Evolutionary conservation across 23 tunicate genomes (phyloP).

Genomic region (Oikopleura dioica): DNA sequence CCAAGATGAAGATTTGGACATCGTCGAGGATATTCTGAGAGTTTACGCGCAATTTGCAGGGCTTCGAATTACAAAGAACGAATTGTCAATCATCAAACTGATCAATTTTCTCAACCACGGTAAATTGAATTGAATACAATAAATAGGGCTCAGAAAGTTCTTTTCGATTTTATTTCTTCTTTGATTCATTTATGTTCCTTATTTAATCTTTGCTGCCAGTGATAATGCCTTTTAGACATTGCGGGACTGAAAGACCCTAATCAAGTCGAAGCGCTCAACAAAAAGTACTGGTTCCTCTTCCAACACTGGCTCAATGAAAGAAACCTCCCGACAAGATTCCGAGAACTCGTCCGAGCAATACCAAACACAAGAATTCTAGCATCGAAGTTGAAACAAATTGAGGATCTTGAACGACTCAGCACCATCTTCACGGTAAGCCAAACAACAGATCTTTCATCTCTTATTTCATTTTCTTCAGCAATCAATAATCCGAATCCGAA

Average conservation of each 20-base stretch:
- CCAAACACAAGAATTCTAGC: not conserved
- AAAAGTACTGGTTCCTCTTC: conserved; percentile 67
- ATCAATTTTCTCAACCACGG: conserved; percentile 88
- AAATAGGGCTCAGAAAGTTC: too few species aligned
- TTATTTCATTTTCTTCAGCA: too few species aligned
- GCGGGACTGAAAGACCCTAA: conserved; percentile 60
- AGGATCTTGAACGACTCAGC: too few species aligned
- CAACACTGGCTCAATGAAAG: conserved; percentile 22
- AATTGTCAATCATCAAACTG: conserved; percentile 78
- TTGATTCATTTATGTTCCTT: not conserved
- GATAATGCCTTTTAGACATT: conserved; percentile 22
- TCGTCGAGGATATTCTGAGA: conserved; percentile 55
- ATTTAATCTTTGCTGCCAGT: not conserved
- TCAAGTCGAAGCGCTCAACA: conserved; percentile 63
- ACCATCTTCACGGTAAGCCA: too few species aligned
- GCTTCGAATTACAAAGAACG: conserved; percentile 45
- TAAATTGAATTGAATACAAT: not conserved
- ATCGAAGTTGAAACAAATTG: not conserved
- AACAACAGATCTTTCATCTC: too few species aligned
- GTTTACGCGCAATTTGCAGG: conserved; percentile 42
- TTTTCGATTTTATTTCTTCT: not conserved
- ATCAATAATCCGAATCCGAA: too few species aligned
- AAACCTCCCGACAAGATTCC: not conserved
- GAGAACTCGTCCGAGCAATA: not conserved
- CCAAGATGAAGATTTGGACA: conserved; percentile 56